A percentile compares a stretch with the other conserved stretches of the same genome.
These are phyloP conservation scores for Pseudochirops cupreus DNA, from an alignment of 2,797 vertebrate genomes.

Conservation along the genomic window DNA sequence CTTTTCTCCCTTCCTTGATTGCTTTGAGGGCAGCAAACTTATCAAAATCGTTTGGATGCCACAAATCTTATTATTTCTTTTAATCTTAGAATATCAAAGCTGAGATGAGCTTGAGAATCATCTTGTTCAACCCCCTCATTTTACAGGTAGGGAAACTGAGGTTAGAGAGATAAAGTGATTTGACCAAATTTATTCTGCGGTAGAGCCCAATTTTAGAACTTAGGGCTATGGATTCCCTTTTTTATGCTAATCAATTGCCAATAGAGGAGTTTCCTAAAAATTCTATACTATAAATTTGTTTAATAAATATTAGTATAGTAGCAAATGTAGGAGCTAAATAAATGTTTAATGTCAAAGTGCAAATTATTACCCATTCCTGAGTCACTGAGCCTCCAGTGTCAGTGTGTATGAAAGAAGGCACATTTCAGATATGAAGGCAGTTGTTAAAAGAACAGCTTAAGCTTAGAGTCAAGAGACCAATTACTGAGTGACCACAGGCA, in stretches of 20 bases:
- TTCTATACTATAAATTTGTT: neutral
- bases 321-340: neutral
- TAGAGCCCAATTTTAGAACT: neutral
- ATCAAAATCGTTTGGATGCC: neutral
- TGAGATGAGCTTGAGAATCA: neutral
- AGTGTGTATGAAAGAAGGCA: neutral
- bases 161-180: neutral
- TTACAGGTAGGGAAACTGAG: neutral
- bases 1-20: neutral
- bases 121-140: neutral
- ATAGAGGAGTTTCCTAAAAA: neutral
- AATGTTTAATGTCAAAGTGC: neutral
- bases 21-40: neutral
- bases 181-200: neutral
- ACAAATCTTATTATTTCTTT: neutral
- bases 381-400: neutral
- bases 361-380: neutral
- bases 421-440: neutral
- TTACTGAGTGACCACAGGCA: neutral
- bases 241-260: neutral
- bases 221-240: neutral
- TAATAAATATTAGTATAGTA: neutral
- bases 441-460: neutral
- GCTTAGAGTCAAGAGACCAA: neutral
- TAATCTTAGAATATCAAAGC: neutral